phyloP scores from a whole-genome alignment of 2,797 vertebrate genomes.

The Macrochelys suwanniensis region DNA sequence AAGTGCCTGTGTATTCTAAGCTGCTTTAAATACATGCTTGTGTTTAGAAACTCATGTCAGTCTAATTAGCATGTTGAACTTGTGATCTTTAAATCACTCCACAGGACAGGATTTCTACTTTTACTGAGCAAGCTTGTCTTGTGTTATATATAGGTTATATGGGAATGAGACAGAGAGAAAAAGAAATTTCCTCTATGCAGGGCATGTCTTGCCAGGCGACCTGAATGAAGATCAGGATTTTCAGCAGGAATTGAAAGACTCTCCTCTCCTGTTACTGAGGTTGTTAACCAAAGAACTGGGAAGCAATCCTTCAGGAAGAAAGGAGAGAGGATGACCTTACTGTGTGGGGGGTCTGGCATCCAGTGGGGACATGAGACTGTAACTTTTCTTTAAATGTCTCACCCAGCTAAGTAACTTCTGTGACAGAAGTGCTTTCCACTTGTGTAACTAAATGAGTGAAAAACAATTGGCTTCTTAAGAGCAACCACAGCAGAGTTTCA shows the following conservation, averaged over 20 bases:
- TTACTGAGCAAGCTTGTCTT: neutral
- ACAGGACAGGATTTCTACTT: neutral
- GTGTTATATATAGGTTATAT: neutral
- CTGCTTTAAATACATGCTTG: neutral
- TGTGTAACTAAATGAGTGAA: neutral
- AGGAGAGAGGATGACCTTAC: neutral
- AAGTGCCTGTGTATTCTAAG: neutral
- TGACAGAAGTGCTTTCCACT: neutral
- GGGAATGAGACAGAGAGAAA: neutral
- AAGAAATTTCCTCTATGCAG: neutral
- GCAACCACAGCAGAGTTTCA: neutral
- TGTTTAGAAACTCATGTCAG: neutral
- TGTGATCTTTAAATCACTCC: neutral
- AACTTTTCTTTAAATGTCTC: neutral
- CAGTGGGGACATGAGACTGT: neutral
- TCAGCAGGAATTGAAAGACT: too few relatives aligned
- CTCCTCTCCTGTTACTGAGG: neutral
- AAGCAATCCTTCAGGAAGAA: neutral
- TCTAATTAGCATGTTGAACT: neutral
- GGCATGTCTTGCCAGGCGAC: neutral
- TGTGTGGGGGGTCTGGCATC: neutral
- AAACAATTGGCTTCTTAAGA: neutral
- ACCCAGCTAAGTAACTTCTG: neutral
- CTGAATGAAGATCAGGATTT: neutral
- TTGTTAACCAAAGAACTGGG: neutral